Evolutionary conservation across 2,797 vertebrate genomes (phyloP).

Genomic region (Smutsia temminckii): DNA sequence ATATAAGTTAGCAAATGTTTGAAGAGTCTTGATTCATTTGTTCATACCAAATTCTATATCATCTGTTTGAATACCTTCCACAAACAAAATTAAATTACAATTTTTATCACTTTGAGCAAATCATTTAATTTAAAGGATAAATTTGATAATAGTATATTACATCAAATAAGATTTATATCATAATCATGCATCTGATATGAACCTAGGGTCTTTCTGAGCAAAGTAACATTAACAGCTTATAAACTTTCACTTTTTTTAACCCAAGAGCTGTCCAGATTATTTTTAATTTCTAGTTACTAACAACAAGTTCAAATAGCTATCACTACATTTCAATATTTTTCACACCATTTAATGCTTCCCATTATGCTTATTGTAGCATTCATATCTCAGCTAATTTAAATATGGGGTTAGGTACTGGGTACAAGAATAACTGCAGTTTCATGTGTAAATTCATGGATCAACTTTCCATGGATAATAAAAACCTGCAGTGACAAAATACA

Average conservation of each 20-base stretch:
- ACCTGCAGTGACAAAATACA: background rate
- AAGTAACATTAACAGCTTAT: background rate
- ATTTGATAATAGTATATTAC: background rate
- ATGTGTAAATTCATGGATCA: background rate
- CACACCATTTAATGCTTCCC: background rate
- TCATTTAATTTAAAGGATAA: background rate
- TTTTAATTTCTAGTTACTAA: conserved; percentile 17
- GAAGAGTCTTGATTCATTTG: background rate
- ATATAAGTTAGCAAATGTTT: background rate
- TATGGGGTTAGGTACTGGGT: background rate
- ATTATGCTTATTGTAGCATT: background rate
- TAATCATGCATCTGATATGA: background rate
- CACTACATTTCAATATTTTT: conserved; percentile 6
- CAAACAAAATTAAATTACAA: background rate
- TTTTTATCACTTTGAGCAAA: background rate
- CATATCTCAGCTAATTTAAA: background rate
- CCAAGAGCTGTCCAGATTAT: background rate
- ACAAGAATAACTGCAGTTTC: background rate
- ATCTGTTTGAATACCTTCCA: background rate
- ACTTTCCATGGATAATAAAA: conserved; percentile 10
- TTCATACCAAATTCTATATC: background rate
- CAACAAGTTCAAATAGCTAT: conserved; percentile 10
- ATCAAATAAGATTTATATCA: background rate
- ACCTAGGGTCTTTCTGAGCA: background rate
- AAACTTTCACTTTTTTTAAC: background rate